A percentile compares a stretch with the other conserved stretches of the same genome.
phyloP scores from a whole-genome alignment of 2,113 vertebrate genomes.

The Sebastes schlegelii region DNA sequence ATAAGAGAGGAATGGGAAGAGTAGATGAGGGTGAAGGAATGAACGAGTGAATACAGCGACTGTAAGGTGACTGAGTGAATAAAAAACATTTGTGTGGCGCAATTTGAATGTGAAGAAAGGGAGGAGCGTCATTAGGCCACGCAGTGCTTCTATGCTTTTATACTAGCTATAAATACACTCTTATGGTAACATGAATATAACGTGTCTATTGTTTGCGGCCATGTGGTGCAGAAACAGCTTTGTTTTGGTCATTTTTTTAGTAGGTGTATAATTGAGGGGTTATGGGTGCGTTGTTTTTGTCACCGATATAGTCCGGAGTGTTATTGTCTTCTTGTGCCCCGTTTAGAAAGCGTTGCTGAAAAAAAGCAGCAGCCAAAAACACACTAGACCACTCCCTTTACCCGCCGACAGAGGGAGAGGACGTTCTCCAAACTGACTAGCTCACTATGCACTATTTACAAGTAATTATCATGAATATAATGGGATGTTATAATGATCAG shows the following conservation, averaged over 20 bases:
- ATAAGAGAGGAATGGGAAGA: not conserved
- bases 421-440: slow-evolving; percentile 42
- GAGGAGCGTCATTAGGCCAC: not conserved
- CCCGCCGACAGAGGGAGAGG: slow-evolving; percentile 67
- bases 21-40: slow-evolving; percentile 41
- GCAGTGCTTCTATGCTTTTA: not conserved
- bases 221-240: not conserved
- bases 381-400: slow-evolving; percentile 65
- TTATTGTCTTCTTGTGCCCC: slow-evolving; percentile 41
- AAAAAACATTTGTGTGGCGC: not conserved
- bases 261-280: not conserved
- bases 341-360: slow-evolving; percentile 50
- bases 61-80: not conserved
- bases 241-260: slow-evolving; percentile 6
- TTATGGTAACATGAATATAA: slow-evolving; percentile 2
- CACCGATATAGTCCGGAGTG: slow-evolving; percentile 7
- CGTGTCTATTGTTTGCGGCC: slow-evolving; percentile 40
- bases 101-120: not conserved
- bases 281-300: slow-evolving; percentile 18
- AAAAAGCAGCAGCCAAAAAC: slow-evolving; percentile 55
- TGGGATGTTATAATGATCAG: slow-evolving; percentile 9
- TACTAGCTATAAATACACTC: not conserved
- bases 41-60: slow-evolving; percentile 1
- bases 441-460: slow-evolving; percentile 8
- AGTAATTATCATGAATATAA: slow-evolving; percentile 1